A percentile compares a stretch with the other conserved stretches of the same genome.
Evolutionary conservation across 2,113 vertebrate species (phyloP).

Genomic region (Arizona elegans): DNA sequence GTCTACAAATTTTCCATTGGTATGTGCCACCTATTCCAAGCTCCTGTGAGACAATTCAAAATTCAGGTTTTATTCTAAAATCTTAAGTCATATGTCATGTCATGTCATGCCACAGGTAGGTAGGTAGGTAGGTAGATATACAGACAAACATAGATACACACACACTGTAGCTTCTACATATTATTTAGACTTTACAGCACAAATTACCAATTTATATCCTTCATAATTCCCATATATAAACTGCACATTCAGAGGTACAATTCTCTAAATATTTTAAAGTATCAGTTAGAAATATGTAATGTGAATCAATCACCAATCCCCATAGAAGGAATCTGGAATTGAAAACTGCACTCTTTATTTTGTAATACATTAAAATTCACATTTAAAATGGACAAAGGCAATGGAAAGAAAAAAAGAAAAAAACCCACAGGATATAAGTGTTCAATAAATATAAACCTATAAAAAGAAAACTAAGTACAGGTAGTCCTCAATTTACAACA

Average conservation of each 20-base stretch:
- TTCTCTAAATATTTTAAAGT: neutral
- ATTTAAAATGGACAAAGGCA: neutral
- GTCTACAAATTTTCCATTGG: conserved; percentile 93
- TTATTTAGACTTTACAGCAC: neutral
- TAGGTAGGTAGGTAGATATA: neutral
- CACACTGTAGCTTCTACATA: neutral
- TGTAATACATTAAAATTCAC: neutral
- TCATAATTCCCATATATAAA: neutral
- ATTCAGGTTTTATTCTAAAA: neutral
- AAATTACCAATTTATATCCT: neutral
- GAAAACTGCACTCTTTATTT: neutral
- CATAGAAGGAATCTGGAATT: neutral
- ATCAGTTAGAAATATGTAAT: neutral
- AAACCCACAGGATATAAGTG: neutral
- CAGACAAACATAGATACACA: neutral
- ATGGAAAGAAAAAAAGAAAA: neutral
- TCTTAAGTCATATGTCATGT: neutral
- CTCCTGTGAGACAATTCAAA: conserved; percentile 73
- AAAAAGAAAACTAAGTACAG: neutral
- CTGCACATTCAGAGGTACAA: neutral
- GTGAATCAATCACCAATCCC: neutral
- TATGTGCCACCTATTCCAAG: conserved; percentile 89
- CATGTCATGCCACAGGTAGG: too few species aligned
- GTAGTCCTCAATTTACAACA: neutral
- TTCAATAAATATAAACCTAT: neutral